phyloP scores from a whole-genome alignment of 2,113 vertebrate species.

The Rostratula benghalensis region DNA sequence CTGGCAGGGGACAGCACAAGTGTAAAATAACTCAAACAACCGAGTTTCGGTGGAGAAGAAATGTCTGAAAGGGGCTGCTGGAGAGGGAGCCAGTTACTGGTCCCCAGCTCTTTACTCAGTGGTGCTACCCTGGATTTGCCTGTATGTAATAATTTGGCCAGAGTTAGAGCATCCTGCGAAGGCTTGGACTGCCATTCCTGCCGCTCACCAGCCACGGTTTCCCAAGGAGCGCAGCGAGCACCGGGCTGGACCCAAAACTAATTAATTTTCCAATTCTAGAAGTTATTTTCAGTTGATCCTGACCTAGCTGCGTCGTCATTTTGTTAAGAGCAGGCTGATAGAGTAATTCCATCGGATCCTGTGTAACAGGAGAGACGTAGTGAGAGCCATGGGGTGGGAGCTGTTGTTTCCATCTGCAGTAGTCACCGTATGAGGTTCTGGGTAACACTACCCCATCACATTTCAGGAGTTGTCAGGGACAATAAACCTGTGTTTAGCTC shows the following conservation, averaged over 20 bases:
- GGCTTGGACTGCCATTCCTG: background rate
- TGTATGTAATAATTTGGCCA: background rate
- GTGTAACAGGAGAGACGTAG: background rate
- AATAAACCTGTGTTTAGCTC: background rate
- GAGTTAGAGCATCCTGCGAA: background rate
- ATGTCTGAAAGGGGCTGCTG: background rate
- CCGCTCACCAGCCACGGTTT: background rate
- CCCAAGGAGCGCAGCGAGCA: background rate
- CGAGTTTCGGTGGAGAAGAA: background rate
- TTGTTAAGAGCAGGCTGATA: conserved; percentile 2
- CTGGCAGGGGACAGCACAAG: background rate
- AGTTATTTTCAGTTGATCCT: conserved; percentile 61
- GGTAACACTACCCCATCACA: background rate
- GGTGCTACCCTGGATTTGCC: background rate
- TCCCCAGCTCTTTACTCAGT: background rate
- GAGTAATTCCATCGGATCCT: background rate
- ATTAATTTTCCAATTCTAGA: conserved; percentile 53
- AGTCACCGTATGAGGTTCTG: background rate
- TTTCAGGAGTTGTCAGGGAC: background rate
- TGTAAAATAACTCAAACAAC: background rate
- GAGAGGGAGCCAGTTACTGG: background rate
- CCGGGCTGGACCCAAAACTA: conserved; percentile 25
- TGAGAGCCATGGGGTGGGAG: background rate
- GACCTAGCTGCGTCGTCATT: conserved; percentile 33
- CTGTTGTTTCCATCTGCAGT: background rate